phyloP scores from a whole-genome alignment of 2,113 vertebrate species.

The Pandion haliaetus region DNA sequence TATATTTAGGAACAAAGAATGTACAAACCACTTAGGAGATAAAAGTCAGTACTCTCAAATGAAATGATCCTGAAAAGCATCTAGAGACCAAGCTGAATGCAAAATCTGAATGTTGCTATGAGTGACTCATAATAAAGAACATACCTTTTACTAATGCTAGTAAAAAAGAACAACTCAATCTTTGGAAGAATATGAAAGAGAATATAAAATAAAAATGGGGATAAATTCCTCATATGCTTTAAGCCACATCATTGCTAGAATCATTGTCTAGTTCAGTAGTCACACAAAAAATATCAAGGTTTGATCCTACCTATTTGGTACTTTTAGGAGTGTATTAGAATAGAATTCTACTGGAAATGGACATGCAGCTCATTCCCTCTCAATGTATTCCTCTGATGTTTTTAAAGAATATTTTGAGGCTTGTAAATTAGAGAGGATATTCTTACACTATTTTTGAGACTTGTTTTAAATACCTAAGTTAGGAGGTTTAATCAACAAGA shows the following conservation, averaged over 20 bases:
- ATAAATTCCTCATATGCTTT: not conserved
- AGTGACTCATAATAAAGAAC: not conserved
- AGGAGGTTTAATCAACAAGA: not conserved
- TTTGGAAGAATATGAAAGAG: not conserved
- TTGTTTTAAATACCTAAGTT: not conserved
- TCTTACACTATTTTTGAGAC: not conserved
- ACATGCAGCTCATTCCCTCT: not conserved
- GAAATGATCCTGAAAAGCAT: not conserved
- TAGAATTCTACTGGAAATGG: not conserved
- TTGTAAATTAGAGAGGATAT: not conserved
- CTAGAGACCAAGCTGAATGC: not conserved
- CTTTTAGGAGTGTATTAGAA: not conserved
- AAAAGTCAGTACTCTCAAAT: not conserved
- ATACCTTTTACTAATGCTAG: not conserved
- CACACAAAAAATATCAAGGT: not conserved
- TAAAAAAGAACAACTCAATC: not conserved
- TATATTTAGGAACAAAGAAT: not conserved
- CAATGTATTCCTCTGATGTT: not conserved
- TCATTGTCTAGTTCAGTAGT: not conserved
- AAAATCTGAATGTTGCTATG: not conserved
- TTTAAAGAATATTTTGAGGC: not conserved
- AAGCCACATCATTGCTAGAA: not conserved
- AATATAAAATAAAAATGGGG: not conserved
- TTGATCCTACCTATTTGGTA: not conserved
- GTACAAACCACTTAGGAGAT: not conserved